These are phyloP conservation scores for Pituophis catenifer DNA, from an alignment of 2,113 vertebrate genomes.

Conservation along the genomic window DNA sequence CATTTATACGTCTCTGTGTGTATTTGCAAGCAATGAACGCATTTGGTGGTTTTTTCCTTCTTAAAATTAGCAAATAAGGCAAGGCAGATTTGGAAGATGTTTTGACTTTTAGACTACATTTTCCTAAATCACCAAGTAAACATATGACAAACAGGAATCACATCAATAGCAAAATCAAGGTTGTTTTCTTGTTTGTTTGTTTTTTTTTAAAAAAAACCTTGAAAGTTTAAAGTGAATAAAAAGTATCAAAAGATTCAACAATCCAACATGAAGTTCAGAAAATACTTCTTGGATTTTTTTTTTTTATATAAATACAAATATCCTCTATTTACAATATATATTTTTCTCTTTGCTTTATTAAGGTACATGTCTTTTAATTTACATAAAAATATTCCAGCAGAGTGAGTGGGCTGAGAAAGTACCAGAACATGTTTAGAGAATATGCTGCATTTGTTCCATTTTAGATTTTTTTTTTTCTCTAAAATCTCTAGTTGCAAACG, in stretches of 20 bases:
- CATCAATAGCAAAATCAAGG: slow-evolving; percentile 63
- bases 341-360: slow-evolving; percentile 58
- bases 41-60: background rate
- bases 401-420: slow-evolving; percentile 46
- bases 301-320: slow-evolving; percentile 68
- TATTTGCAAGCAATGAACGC: background rate
- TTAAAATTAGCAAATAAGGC: slow-evolving; percentile 75
- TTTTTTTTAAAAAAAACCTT: slow-evolving; percentile 32
- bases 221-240: slow-evolving; percentile 65
- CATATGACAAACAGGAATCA: slow-evolving; percentile 60
- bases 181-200: background rate
- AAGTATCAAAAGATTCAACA: slow-evolving; percentile 70
- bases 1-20: background rate
- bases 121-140: slow-evolving; percentile 56
- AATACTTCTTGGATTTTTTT: slow-evolving; percentile 60
- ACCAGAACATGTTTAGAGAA: slow-evolving; percentile 29
- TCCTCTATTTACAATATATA: slow-evolving; percentile 70
- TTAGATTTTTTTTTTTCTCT: slow-evolving; percentile 52
- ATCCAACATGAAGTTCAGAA: slow-evolving; percentile 66
- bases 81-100: slow-evolving; percentile 68
- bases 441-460: slow-evolving; percentile 52
- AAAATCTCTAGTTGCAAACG: slow-evolving; percentile 48
- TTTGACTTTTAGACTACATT: slow-evolving; percentile 21
- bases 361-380: slow-evolving; percentile 62
- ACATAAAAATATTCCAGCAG: slow-evolving; percentile 59